phyloP scores from a whole-genome alignment of 2,113 vertebrate genomes.

The Columba janthina region DNA sequence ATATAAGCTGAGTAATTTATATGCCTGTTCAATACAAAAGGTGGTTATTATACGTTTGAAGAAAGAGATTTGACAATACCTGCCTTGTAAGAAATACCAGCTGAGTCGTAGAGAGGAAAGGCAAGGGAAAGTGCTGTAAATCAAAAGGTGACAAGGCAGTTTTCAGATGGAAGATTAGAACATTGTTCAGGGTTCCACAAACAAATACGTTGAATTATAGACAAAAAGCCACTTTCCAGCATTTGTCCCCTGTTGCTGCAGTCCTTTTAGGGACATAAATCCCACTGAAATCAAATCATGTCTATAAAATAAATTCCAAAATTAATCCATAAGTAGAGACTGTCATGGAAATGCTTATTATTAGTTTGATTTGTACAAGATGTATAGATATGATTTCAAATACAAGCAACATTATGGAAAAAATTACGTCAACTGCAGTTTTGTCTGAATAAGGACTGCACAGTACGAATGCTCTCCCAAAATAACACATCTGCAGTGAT shows the following conservation, averaged over 20 bases:
- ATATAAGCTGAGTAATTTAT: conserved; percentile 62
- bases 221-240: conserved; percentile 40
- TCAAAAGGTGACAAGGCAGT: conserved; percentile 48
- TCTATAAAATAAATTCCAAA: conserved; percentile 55
- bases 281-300: neutral
- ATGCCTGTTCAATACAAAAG: conserved; percentile 41
- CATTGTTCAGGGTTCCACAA: conserved; percentile 27
- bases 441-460: conserved; percentile 51
- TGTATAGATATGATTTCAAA: conserved; percentile 63
- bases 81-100: conserved; percentile 41
- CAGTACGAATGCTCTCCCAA: conserved; percentile 50
- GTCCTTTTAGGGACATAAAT: conserved; percentile 49
- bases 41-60: conserved; percentile 65
- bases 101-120: neutral
- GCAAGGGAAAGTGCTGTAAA: conserved; percentile 42
- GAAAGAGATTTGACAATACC: conserved; percentile 62
- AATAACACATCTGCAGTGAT: conserved; percentile 64
- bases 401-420: conserved; percentile 65
- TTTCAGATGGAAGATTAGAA: conserved; percentile 51
- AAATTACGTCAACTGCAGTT: conserved; percentile 51
- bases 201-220: conserved; percentile 40
- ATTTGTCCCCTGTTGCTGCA: conserved; percentile 1
- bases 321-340: conserved; percentile 57
- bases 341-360: conserved; percentile 51
- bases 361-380: conserved; percentile 60